Base-by-base conservation (phyloP, 2,797 vertebrate species). In the Avahi laniger region DNA sequence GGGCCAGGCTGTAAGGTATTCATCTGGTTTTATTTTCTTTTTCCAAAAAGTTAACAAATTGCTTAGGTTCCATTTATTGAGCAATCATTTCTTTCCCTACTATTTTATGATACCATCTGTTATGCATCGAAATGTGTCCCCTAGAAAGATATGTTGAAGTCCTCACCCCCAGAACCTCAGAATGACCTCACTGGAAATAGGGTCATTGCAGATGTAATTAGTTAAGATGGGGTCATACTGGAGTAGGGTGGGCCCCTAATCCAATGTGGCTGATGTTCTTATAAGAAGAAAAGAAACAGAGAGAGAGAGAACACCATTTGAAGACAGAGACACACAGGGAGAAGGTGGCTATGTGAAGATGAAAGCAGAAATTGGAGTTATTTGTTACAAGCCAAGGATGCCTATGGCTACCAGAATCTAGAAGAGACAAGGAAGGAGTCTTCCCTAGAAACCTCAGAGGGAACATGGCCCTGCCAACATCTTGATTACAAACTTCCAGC, bases 81-180 rank as follows among this genome's bases (percentile, higher is more conserved):
- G 35, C 50, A 54, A 81, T 20, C 9, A 33, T 80, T 86, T 91
- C 33, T 70, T 83, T 85, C 24, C 59, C 67, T 59, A 43, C 43
- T 61, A 22, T 59, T 92, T 94, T 76, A 81, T 75, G 63, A 90
- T 15, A 76, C 20, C 59, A 69, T 76, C 61, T 22, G 1, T 33
- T 91, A n/a, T 46, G 24, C 22, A 1, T 50, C 91, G 75, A 76
- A 89, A 92, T 35, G 41, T 69, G 35, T 61, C 52, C 35, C 63
- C 78, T 35, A 78, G 61, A 92, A 93, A 76, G 59, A 69, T 26
- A 52, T 26, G 33, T 54, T 70, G 15, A 88, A 61, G 41, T 81
- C 24, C 48, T 93, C 85, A 81, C 2, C 46, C 20, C 48, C 14
- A 10, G 12, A 12, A 52, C 13, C 41, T 78, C 11, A 38, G 28